Evolutionary conservation across 2,888 invertebrate species (phyloP).

Genomic region (Anticlea derivata): DNA sequence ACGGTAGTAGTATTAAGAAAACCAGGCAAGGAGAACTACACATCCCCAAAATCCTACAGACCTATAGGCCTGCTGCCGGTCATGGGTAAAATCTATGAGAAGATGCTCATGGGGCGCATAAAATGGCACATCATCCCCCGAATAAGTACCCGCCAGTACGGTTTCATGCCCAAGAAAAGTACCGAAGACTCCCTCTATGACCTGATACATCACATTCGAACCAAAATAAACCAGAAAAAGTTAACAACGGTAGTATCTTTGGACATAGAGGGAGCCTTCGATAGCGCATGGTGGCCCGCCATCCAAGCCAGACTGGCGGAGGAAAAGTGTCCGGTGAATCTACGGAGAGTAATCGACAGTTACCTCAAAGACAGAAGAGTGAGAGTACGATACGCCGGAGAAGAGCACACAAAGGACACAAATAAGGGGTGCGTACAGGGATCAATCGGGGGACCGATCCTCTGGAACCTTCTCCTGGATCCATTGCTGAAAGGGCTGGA

Average conservation of each 20-base stretch:
- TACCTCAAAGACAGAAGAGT: conserved; percentile 14
- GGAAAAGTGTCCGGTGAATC: conserved; percentile 7
- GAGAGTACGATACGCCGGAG: too few relatives aligned
- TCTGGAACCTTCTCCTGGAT: conserved; percentile 33
- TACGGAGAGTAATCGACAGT: conserved; percentile 9
- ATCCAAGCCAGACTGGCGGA: conserved; percentile 15
- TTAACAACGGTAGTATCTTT: background rate
- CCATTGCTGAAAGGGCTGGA: too few relatives aligned
- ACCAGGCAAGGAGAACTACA: too few relatives aligned
- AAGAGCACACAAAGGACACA: too few relatives aligned
- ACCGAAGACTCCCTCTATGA: too few relatives aligned
- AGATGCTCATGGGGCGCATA: background rate
- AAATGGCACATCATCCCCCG: conserved; percentile 7
- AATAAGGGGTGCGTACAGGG: too few relatives aligned
- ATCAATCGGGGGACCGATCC: too few relatives aligned
- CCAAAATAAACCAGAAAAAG: background rate
- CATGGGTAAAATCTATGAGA: conserved; percentile 28
- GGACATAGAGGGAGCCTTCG: conserved; percentile 5
- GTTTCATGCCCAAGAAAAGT: too few relatives aligned
- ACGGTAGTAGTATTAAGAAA: conserved; percentile 8
- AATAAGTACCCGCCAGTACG: too few relatives aligned
- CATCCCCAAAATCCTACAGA: conserved; percentile 32
- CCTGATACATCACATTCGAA: background rate
- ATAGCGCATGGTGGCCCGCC: too few relatives aligned
- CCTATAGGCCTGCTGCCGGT: too few relatives aligned